A percentile compares a stretch with the other conserved stretches of the same genome.
These are phyloP conservation scores for Pluvianellus socialis DNA, from an alignment of 2,113 vertebrate genomes.

Conservation along the genomic window DNA sequence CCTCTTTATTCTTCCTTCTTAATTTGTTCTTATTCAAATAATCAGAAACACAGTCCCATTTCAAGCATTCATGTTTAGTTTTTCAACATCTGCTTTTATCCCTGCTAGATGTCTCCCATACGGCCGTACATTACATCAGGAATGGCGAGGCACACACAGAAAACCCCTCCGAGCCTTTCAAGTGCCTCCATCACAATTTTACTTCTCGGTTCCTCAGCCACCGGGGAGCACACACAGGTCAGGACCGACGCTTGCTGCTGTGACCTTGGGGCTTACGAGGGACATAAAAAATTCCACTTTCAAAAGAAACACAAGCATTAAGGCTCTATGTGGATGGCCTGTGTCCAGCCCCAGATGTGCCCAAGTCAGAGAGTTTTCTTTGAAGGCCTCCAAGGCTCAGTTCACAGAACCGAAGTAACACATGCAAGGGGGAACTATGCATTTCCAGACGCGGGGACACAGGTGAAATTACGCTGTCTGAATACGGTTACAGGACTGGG, in stretches of 20 bases:
- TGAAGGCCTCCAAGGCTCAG: not conserved
- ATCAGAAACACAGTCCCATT: not conserved
- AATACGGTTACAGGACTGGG: not conserved
- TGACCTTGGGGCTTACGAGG: not conserved
- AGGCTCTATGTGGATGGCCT: not conserved
- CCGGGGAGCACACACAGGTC: not conserved
- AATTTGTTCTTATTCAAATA: constrained; percentile 28
- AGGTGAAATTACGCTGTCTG: not conserved
- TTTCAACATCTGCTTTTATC: not conserved
- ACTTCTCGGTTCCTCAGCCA: not conserved
- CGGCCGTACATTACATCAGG: not conserved
- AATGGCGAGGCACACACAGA: not conserved
- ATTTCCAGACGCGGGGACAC: not conserved
- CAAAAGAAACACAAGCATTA: not conserved
- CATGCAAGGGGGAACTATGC: not conserved
- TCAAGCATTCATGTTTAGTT: not conserved
- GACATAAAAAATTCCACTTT: not conserved
- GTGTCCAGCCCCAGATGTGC: not conserved
- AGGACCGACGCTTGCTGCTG: not conserved
- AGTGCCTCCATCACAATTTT: not conserved
- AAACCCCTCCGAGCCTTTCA: not conserved
- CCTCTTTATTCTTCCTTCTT: not conserved
- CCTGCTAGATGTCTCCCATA: not conserved
- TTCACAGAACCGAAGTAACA: not conserved
- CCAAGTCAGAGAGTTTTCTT: not conserved